A percentile compares a stretch with the other conserved stretches of the same genome.
Evolutionary conservation across 1,140 invertebrate species (phyloP).

Genomic region (Rhyzopertha dominica): DNA sequence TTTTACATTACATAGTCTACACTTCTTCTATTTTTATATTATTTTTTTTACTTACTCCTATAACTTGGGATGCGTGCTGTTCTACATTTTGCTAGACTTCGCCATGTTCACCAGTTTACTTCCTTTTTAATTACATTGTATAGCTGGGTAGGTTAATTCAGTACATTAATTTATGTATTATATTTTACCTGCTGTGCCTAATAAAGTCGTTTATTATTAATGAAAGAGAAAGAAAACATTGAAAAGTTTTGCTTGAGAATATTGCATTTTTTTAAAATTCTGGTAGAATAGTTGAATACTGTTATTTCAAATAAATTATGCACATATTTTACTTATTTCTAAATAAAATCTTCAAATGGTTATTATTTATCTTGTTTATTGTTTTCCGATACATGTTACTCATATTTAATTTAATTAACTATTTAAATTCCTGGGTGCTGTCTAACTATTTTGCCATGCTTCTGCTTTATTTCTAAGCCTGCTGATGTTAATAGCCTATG

Average conservation of each 20-base stretch:
- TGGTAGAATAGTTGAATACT: conserved; percentile 5
- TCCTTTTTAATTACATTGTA: no score
- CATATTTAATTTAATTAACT: neutral
- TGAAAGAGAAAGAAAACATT: neutral
- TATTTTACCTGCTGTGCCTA: no score
- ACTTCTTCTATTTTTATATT: no score
- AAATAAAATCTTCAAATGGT: no score
- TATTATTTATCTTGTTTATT: neutral
- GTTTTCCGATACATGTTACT: neutral
- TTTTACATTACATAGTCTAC: no score
- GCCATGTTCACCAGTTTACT: no score
- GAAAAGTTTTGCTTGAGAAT: conserved; percentile 2
- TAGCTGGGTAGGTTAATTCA: no score
- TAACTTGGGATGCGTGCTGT: no score
- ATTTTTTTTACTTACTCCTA: no score
- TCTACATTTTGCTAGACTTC: no score
- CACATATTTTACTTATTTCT: neutral
- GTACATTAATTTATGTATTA: no score
- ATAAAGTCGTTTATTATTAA: no score
- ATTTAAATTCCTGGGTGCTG: neutral
- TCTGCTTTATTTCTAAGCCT: neutral
- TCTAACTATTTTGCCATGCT: neutral
- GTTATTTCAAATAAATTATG: neutral
- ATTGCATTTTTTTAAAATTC: conserved; percentile 5
- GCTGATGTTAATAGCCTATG: neutral